Evolutionary conservation across 2,113 vertebrate genomes (phyloP).

Genomic region (Lophotis ruficrista): DNA sequence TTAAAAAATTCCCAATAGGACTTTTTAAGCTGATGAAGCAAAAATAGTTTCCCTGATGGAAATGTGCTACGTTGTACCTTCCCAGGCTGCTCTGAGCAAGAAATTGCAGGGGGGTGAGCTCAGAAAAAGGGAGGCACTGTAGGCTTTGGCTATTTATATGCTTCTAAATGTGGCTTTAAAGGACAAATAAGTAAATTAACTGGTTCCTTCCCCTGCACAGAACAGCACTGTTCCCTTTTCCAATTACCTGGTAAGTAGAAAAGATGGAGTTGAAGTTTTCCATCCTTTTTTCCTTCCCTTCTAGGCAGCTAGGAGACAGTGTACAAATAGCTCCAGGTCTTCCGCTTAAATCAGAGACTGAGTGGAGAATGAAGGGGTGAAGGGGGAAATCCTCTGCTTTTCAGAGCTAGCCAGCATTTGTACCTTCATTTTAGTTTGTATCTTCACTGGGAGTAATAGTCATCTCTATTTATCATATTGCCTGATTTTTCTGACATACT

Average conservation of each 20-base stretch:
- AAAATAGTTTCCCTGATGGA: not conserved
- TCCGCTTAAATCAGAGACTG: not conserved
- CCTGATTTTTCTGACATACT: not conserved
- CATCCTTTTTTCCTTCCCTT: not conserved
- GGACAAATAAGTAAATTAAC: not conserved
- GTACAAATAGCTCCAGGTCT: not conserved
- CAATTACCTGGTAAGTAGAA: not conserved
- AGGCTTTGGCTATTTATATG: not conserved
- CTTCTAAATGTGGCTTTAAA: not conserved
- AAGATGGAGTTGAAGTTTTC: not conserved
- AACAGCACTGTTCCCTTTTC: not conserved
- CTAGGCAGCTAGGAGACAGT: not conserved
- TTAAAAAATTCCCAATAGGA: not conserved
- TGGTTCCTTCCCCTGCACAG: not conserved
- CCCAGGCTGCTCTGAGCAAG: not conserved
- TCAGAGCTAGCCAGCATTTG: not conserved
- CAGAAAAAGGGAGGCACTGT: not conserved
- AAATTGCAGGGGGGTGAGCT: not conserved
- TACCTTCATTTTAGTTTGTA: not conserved
- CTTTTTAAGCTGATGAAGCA: not conserved
- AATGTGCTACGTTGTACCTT: not conserved
- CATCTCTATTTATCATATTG: not conserved
- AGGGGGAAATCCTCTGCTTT: not conserved
- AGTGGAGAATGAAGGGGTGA: not conserved
- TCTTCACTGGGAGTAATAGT: not conserved